Evolutionary conservation across 2,797 vertebrate genomes (phyloP).

Genomic region (Euphonia xanthogaster): DNA sequence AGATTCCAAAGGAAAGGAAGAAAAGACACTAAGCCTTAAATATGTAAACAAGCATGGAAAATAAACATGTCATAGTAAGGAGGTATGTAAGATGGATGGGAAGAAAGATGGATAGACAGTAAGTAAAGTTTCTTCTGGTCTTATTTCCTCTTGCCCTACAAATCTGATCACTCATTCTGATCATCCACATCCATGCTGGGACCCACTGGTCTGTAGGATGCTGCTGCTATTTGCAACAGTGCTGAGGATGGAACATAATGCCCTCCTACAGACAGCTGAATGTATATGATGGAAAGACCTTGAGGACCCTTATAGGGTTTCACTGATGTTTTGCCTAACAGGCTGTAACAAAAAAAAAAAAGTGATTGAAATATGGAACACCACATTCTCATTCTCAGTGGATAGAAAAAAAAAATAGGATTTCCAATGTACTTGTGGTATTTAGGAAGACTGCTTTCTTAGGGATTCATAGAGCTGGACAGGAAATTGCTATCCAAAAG

Average conservation of each 20-base stretch:
- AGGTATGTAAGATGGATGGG: neutral
- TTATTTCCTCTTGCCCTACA: neutral
- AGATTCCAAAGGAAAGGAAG: neutral
- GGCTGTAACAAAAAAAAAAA: neutral
- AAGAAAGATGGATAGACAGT: neutral
- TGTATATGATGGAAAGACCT: neutral
- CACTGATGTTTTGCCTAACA: neutral
- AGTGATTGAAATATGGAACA: neutral
- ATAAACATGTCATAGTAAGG: neutral
- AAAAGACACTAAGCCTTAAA: neutral
- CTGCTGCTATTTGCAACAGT: neutral
- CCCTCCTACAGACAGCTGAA: neutral
- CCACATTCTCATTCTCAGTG: neutral
- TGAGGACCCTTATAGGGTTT: neutral
- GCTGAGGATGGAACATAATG: neutral
- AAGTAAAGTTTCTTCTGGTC: neutral
- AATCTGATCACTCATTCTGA: neutral
- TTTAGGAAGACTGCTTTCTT: neutral
- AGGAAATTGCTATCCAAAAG: neutral
- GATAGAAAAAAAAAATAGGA: rapidly evolving
- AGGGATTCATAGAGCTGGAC: neutral
- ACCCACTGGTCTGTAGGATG: neutral
- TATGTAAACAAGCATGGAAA: neutral
- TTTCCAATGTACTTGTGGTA: neutral
- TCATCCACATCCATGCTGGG: neutral